Evolutionary conservation across 2,113 vertebrate genomes (phyloP).

Genomic region (Rostratula benghalensis): DNA sequence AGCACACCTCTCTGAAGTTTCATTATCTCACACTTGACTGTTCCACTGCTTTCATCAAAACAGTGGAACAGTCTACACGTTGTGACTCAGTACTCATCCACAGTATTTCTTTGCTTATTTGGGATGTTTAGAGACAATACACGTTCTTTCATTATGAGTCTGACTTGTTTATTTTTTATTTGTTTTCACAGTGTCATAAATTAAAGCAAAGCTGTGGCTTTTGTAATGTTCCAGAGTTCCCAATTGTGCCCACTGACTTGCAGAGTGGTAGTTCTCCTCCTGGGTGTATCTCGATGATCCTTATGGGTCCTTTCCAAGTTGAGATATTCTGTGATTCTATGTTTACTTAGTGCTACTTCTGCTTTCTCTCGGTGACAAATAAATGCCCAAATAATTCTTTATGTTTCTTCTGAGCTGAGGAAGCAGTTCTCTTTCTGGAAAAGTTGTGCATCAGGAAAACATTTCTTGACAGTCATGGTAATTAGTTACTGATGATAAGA

Average conservation of each 20-base stretch:
- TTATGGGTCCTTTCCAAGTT: neutral
- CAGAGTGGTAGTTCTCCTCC: neutral
- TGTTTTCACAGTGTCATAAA: neutral
- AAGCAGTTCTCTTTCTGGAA: neutral
- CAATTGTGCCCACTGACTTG: neutral
- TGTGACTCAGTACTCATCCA: neutral
- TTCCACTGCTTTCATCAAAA: neutral
- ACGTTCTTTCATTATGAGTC: neutral
- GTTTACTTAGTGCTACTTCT: too few relatives aligned
- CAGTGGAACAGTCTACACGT: accelerated
- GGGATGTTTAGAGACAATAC: neutral
- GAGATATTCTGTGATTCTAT: neutral
- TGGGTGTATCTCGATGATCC: neutral
- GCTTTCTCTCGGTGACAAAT: neutral
- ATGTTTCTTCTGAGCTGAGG: neutral
- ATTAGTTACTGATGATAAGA: neutral
- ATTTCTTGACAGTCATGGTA: neutral
- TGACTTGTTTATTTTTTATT: neutral
- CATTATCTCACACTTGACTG: neutral
- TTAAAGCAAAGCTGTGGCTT: neutral
- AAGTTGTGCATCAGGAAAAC: neutral
- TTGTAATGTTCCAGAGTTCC: neutral
- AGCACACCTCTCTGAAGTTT: neutral
- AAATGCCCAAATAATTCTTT: neutral
- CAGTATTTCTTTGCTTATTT: neutral